Base-by-base conservation (phyloP, 2,113 vertebrate genomes). In the Perca fluviatilis region DNA sequence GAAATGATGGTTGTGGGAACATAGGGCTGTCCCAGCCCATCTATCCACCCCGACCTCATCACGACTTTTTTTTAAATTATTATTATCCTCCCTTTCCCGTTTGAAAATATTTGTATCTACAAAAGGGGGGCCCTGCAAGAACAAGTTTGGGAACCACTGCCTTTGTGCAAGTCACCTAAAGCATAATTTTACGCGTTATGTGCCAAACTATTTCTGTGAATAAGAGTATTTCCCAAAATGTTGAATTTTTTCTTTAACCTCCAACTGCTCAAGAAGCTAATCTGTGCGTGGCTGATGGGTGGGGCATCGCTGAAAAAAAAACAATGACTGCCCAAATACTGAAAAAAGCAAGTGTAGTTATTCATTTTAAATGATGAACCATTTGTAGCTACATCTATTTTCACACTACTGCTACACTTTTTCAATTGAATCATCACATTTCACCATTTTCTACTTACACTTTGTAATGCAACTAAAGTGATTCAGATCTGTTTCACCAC, bases 401-500 rank as follows among this genome's bases (percentile, higher is more conserved):
- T 2, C 5, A 43, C 13, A 30, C 15, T 14, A n/a, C 51, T 49
- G 25, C 40, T 19, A 47, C 5, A 19, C 0, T 49, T 54, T 40
- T 57, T 27, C 11, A 16, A n/a, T 43, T 6, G 1, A 77, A 70
- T 49, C 4, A 36, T 67, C 14, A 56, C 8, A 61, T 68, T 27
- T 47, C 49, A 49, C 10, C 3, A 13, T 10, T 68, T 27, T 50
- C 21, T 9, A 49, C 67, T 15, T 10, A 16, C 5, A 43, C 61
- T 49, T 15, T 49, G 27, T 67, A 67, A 67, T 8, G 1, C 6
- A 53, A 21, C n/a, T 23, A 16, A 36, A 57, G 3, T 9, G 58
- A 66, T 18, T 46, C 36, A 49, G 79, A 76, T 72, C 14, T 6
- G 16, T 51, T 72, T 63, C 60, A 65, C 4, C 15, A 2, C 57